Evolutionary conservation across 30 jellyfish, hydroid and myxozoan genomes (phyloP).

Genomic region (Hydractinia echinata): DNA sequence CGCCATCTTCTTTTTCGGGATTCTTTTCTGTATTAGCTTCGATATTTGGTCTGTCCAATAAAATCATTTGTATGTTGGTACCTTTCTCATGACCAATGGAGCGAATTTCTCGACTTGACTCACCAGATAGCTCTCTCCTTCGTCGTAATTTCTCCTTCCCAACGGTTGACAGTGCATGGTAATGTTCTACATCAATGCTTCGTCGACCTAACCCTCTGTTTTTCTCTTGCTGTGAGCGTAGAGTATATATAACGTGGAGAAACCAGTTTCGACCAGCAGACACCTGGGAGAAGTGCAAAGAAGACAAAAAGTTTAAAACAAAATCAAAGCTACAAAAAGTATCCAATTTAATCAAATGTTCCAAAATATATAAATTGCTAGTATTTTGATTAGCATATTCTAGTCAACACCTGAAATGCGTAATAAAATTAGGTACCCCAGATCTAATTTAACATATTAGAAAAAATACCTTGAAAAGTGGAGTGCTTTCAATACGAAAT

Average conservation of each 20-base stretch:
- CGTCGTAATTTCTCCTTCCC: neutral
- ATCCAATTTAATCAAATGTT: no score
- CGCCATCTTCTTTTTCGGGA: neutral
- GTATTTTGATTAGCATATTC: no score
- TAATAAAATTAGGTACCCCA: no score
- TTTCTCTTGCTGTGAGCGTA: conserved; percentile 60
- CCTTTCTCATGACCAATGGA: conserved; percentile 70
- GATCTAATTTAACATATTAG: neutral
- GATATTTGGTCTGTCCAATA: neutral
- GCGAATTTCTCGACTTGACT: conserved; percentile 28
- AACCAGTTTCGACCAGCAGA: conserved; percentile 92
- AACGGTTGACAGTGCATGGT: neutral
- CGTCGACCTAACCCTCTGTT: conserved; percentile 70
- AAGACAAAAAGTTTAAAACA: neutral
- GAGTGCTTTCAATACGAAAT: conserved; percentile 75
- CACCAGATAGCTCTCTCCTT: neutral
- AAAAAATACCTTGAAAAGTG: conserved; percentile 69
- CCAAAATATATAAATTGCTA: no score
- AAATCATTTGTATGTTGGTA: conserved; percentile 74
- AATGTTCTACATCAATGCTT: conserved; percentile 50
- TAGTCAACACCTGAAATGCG: no score
- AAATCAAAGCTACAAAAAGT: neutral
- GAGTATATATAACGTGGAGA: conserved; percentile 82
- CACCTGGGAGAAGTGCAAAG: conserved; percentile 38
- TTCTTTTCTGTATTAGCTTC: neutral